Percentiles rank a stretch among this genome's conserved stretches.
Conservation (phyloP, 2,797 vertebrate species). For the Poecilia gillii region DNA sequence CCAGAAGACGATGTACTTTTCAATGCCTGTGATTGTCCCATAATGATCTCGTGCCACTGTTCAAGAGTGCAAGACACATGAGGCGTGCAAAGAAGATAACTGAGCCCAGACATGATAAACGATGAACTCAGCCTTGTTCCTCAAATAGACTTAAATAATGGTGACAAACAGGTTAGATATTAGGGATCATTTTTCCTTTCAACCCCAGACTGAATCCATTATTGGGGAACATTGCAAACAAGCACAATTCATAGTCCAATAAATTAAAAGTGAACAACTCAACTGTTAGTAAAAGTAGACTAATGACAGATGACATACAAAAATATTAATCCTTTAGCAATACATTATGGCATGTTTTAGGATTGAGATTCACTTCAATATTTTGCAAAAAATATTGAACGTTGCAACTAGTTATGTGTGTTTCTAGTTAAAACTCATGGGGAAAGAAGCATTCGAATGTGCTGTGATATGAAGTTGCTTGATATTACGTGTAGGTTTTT, state of each 20-base stretch:
- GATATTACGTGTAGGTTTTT: neutral
- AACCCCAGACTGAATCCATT: conserved; percentile 2
- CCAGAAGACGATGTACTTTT: conserved; percentile 58
- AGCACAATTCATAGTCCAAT: neutral
- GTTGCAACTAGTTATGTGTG: neutral
- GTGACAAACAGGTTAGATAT: conserved; percentile 43
- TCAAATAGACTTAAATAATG: conserved; percentile 46
- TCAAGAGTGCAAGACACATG: conserved; percentile 63
- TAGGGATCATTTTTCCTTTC: conserved; percentile 13
- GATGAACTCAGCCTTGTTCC: conserved; percentile 36
- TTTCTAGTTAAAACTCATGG: neutral
- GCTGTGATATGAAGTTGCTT: neutral
- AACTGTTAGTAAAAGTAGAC: neutral
- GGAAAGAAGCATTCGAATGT: neutral
- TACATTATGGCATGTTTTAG: neutral
- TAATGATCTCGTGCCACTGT: conserved; percentile 62
- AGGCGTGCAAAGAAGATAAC: conserved; percentile 53
- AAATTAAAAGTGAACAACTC: conserved; percentile 11
- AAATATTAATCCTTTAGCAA: neutral
- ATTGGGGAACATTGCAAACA: conserved; percentile 9
- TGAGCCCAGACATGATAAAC: conserved; percentile 56
- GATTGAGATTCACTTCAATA: neutral
- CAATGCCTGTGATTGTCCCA: conserved; percentile 63
- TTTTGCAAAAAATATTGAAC: neutral
- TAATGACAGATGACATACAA: neutral